Percentiles rank a stretch among this genome's conserved stretches.
phyloP scores from a whole-genome alignment of 2,797 vertebrate genomes.

The Syngnathus rostellatus region DNA sequence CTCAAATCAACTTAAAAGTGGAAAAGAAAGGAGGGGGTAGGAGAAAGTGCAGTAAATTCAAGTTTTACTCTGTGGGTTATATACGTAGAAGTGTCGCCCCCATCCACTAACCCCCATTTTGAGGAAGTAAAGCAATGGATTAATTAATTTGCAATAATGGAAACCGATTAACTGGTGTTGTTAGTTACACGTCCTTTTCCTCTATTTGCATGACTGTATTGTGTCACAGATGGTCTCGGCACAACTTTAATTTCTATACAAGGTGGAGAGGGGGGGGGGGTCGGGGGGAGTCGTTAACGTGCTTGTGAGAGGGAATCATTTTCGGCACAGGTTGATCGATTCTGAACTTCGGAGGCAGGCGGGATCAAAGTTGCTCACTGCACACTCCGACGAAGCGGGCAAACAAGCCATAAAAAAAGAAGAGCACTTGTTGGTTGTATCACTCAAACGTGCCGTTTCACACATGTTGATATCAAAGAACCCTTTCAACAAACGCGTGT shows the following conservation, averaged over 20 bases:
- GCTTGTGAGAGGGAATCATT: background rate
- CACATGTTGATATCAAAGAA: constrained; percentile 39
- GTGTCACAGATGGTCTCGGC: constrained; percentile 39
- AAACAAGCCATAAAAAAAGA: constrained; percentile 39
- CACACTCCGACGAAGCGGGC: constrained; percentile 21
- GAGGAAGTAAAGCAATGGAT: constrained; percentile 54
- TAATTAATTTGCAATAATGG: constrained; percentile 71
- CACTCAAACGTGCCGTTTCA: constrained; percentile 41
- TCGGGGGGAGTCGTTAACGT: background rate
- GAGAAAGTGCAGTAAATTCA: background rate
- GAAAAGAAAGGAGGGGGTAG: background rate
- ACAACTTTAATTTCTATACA: background rate
- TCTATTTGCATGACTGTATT: constrained; percentile 48
- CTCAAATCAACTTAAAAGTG: constrained; percentile 39
- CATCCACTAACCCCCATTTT: constrained; percentile 35
- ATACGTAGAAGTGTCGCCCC: background rate
- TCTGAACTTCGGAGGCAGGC: constrained; percentile 5
- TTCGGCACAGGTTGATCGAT: background rate
- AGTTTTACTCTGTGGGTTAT: background rate
- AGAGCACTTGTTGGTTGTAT: constrained; percentile 1
- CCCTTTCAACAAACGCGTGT: constrained; percentile 29
- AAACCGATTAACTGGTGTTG: constrained; percentile 55
- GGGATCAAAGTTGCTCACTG: constrained; percentile 40
- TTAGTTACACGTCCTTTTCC: constrained; percentile 27
- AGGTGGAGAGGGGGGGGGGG: background rate